These are phyloP conservation scores for Sminthurides aquaticus DNA, from an alignment of 2,888 invertebrate genomes.

Conservation along the genomic window DNA sequence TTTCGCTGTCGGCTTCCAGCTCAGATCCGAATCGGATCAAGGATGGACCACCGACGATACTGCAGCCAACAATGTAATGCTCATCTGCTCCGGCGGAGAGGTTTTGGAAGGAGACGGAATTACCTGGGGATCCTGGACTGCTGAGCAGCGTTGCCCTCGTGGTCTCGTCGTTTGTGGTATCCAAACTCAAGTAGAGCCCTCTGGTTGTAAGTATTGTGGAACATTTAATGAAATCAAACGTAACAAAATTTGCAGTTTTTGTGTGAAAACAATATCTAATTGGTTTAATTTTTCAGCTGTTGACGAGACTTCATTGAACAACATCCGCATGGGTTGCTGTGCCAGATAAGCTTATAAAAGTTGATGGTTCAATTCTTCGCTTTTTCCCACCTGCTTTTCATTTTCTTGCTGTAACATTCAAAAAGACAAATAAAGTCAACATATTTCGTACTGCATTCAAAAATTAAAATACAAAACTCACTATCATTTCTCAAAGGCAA, in stretches of 20 bases:
- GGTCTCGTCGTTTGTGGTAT: constrained; percentile 16
- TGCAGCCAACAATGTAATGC: constrained; percentile 11
- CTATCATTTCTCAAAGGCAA: too few species aligned
- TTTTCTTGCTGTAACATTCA: too few species aligned
- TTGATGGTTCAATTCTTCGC: too few species aligned
- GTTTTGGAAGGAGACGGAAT: constrained; percentile 9
- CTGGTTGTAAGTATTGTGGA: not conserved
- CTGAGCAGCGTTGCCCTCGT: constrained; percentile 9
- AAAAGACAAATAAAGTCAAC: too few species aligned
- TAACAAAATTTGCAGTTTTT: not conserved
- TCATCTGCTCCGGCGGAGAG: constrained; percentile 11
- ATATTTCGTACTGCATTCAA: not conserved
- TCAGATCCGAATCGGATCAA: constrained; percentile 16
- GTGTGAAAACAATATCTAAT: not conserved
- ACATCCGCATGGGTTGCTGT: not conserved
- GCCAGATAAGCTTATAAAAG: too few species aligned
- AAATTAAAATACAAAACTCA: too few species aligned
- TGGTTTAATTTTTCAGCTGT: not conserved
- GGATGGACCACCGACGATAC: constrained; percentile 7
- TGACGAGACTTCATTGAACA: not conserved
- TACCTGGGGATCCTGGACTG: constrained; percentile 19
- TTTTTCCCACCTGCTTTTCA: too few species aligned
- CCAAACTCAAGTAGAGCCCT: constrained; percentile 17
- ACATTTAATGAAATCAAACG: too few species aligned
- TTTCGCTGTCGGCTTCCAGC: constrained; percentile 15